phyloP scores from a whole-genome alignment of 2,888 invertebrate species.

The Agrochola macilenta region DNA sequence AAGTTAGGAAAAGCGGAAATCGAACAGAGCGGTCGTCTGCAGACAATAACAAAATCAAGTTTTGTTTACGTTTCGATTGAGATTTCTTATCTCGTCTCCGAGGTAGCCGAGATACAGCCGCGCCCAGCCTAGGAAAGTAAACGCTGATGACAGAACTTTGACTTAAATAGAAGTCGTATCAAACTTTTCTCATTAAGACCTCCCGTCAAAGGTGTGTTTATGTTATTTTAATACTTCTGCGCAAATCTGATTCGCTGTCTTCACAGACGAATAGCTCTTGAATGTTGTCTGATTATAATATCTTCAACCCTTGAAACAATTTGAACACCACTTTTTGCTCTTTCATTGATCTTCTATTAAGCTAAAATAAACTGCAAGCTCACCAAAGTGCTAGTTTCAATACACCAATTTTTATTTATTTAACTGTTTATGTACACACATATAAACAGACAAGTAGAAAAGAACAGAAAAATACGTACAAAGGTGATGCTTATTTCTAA shows the following conservation, averaged over 20 bases:
- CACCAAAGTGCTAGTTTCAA: constrained; percentile 28
- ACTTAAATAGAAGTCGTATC: constrained; percentile 88
- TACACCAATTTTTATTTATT: constrained; percentile 5
- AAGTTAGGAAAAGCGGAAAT: constrained; percentile 79
- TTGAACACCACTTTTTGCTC: constrained; percentile 14
- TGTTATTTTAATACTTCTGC: constrained; percentile 87
- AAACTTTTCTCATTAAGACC: constrained; percentile 90
- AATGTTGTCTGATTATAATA: constrained; percentile 45
- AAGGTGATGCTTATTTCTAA: too few species aligned
- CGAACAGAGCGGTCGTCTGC: constrained; percentile 75
- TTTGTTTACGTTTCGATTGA: constrained; percentile 83
- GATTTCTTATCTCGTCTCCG: constrained; percentile 80
- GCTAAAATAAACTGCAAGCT: constrained; percentile 27
- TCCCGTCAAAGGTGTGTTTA: constrained; percentile 89
- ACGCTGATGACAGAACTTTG: constrained; percentile 88
- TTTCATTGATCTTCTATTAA: not conserved
- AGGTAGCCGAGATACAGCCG: constrained; percentile 68
- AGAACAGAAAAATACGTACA: too few species aligned
- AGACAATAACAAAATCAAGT: constrained; percentile 82
- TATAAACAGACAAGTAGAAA: too few species aligned
- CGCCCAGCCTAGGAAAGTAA: constrained; percentile 82
- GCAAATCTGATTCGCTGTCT: constrained; percentile 79
- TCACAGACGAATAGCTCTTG: constrained; percentile 57
- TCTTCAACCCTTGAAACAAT: constrained; percentile 25
- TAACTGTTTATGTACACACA: too few species aligned